Evolutionary conservation across 2,888 invertebrate genomes (phyloP).

Genomic region (Caenorhabditis sp.): DNA sequence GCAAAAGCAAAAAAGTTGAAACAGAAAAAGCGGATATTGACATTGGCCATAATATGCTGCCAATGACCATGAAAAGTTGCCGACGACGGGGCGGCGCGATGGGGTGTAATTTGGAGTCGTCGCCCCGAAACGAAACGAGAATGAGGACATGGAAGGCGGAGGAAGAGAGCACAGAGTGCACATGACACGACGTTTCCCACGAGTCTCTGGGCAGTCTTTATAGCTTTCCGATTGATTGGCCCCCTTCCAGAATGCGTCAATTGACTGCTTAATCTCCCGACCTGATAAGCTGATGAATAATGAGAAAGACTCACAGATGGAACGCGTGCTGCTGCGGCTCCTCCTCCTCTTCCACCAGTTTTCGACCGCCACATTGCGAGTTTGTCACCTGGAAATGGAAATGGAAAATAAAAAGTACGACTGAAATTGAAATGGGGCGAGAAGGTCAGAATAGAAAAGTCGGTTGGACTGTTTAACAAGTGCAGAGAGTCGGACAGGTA

Average conservation of each 20-base stretch:
- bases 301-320: constrained; percentile 30
- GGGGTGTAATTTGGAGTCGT: constrained; percentile 26
- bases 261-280: constrained; percentile 25
- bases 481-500: constrained; percentile 10
- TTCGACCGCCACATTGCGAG: constrained; percentile 27
- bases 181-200: constrained; percentile 58
- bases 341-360: no score
- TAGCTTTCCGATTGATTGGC: background rate
- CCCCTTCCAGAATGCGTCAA: constrained; percentile 22
- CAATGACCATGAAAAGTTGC: background rate
- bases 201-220: constrained; percentile 27
- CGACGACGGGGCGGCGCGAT: background rate
- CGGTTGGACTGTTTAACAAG: constrained; percentile 53
- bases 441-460: constrained; percentile 11
- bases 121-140: constrained; percentile 6
- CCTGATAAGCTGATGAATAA: constrained; percentile 12
- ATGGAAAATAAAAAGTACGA: no score
- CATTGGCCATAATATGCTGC: background rate
- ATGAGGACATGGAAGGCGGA: background rate
- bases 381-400: background rate
- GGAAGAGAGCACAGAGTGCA: constrained; percentile 30
- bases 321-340: constrained; percentile 8
- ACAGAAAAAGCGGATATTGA: no score
- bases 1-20: no score
- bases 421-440: background rate